Evolutionary conservation across 2,888 invertebrate genomes (phyloP), one percentile per base, ranked within the genome.

Genomic region (Synanthedon andrenaeformis): DNA sequence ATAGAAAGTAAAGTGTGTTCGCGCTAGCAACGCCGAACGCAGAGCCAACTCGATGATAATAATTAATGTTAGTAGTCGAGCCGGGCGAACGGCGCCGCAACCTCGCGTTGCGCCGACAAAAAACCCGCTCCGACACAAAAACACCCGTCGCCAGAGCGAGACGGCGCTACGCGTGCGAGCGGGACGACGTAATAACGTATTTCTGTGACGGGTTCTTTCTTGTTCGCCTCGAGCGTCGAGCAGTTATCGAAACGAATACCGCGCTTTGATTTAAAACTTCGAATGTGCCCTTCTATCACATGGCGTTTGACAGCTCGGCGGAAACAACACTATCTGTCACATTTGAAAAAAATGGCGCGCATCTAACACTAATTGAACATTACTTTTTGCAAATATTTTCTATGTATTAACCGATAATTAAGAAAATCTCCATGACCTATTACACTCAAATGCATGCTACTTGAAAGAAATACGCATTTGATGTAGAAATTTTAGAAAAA

Each of bases 281-380:
- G 72, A 85, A 79, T 83, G 84, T 79, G 84, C 87, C 87, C 87
- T 87, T 87, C 84, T 85, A 86, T 86, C 87, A 87, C 84, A 86
- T 87, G 87, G 85, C 80, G 82, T 85, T 85, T 87, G 87, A 87
- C 87, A 87, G 87, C 72, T 84, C 82, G 76, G 75, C 82, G 83
- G 83, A 82, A 83, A 81, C 75, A 73, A 74, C 67, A 64, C 67
- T 73, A 76, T 65, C 82, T 85, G 87, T 86, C 87, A 86, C 70
- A 78, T 81, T 76, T 65, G 72, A 78, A 82, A 84, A 49, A 81
- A 82, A 79, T 23, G 79, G 84, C 83, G 86, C 84, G 86, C 74
- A 69, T 3, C 14, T 45, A 6, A 14, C 45, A 45, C n/a, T 13
- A 13, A 14, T 45, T n/a, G 13, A 14, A 45, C 45, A 45, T 13